These are phyloP conservation scores for Lemur catta DNA, from an alignment of 2,797 vertebrate genomes.

Conservation along the genomic window DNA sequence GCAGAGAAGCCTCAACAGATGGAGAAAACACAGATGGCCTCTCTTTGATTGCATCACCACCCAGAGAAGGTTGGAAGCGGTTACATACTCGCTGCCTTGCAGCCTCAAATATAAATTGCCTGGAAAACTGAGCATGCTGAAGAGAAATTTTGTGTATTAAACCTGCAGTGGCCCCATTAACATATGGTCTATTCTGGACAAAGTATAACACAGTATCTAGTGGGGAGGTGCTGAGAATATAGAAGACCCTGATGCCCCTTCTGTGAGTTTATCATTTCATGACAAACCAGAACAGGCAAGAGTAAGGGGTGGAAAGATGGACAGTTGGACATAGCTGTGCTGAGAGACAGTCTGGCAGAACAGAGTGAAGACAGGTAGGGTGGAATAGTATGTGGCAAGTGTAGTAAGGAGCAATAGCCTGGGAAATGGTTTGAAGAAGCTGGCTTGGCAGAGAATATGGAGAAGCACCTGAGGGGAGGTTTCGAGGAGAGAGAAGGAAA, in stretches of 20 bases:
- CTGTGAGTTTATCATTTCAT: neutral
- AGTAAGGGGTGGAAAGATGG: neutral
- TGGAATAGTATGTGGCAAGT: accelerated
- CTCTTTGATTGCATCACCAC: conserved; percentile 55
- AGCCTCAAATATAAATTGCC: conserved; percentile 64
- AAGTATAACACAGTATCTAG: neutral
- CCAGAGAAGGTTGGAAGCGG: conserved; percentile 59
- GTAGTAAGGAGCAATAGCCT: neutral
- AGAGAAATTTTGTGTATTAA: conserved; percentile 24
- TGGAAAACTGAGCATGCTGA: conserved; percentile 51
- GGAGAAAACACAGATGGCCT: conserved; percentile 69
- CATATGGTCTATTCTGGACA: neutral
- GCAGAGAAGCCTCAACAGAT: conserved; percentile 50
- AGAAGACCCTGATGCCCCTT: neutral
- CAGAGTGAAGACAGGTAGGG: neutral
- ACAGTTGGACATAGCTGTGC: neutral
- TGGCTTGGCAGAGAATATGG: neutral
- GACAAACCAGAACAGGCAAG: neutral
- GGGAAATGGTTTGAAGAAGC: neutral
- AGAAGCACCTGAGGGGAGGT: neutral
- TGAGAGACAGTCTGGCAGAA: neutral
- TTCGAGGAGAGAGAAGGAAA: neutral
- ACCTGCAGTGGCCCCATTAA: neutral
- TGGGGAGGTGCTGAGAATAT: neutral
- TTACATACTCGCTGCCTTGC: conserved; percentile 51